Evolutionary conservation across 2,113 vertebrate species (phyloP).

Genomic region (Eonycteris spelaea): DNA sequence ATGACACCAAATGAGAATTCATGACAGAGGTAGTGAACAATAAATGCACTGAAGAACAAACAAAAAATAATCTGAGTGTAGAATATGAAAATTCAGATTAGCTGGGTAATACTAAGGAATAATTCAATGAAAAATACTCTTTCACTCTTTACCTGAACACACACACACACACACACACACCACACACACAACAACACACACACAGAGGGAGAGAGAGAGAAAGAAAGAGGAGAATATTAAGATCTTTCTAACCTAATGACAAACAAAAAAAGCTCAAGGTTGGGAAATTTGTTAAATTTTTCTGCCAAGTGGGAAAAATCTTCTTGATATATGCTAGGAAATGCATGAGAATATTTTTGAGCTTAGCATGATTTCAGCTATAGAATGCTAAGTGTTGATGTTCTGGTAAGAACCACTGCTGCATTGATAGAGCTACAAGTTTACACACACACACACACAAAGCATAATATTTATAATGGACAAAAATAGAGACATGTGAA

Average conservation of each 20-base stretch:
- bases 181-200: neutral
- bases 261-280: neutral
- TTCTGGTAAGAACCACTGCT: neutral
- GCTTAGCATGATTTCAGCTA: neutral
- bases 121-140: neutral
- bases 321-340: neutral
- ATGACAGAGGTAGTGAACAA: neutral
- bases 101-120: neutral
- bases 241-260: neutral
- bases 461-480: neutral
- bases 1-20: neutral
- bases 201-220: too few relatives aligned
- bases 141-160: neutral
- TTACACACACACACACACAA: neutral
- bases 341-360: neutral
- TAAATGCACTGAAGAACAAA: neutral
- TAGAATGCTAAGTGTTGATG: neutral
- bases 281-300: neutral
- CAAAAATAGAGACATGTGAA: neutral
- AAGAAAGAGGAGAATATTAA: neutral
- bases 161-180: neutral
- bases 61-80: neutral
- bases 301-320: neutral
- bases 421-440: neutral
- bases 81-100: slow-evolving; percentile 12